phyloP scores from a whole-genome alignment of 92 coral and sea anemone genomes.

The Bergia puertoricense region DNA sequence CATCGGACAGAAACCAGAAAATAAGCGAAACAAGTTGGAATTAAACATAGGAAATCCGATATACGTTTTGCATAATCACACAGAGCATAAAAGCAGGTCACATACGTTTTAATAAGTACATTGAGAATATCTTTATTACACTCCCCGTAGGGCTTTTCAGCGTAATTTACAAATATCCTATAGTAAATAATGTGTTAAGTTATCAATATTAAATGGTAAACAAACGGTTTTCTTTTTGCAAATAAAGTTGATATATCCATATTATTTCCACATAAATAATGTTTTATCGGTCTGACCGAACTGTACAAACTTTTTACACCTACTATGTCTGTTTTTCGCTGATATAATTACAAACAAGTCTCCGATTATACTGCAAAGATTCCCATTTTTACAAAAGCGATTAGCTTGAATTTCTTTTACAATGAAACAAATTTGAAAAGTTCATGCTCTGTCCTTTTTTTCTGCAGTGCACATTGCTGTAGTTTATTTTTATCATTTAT shows the following conservation, averaged over 20 bases:
- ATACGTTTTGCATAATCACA: too few relatives aligned
- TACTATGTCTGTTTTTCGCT: neutral
- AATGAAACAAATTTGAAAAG: too few relatives aligned
- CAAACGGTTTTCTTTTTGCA: neutral
- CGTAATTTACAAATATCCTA: too few relatives aligned
- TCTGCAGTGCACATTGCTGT: neutral
- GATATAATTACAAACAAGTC: neutral
- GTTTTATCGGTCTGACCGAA: neutral
- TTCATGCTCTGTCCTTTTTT: neutral
- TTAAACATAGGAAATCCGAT: neutral
- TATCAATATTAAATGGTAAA: neutral
- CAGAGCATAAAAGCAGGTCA: neutral
- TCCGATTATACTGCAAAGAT: neutral
- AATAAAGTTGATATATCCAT: neutral
- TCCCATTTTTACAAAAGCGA: neutral
- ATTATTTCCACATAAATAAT: too few relatives aligned
- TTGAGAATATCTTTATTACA: too few relatives aligned
- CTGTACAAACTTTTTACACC: neutral
- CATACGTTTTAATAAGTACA: neutral
- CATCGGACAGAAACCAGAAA: neutral
- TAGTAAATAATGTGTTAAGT: neutral
- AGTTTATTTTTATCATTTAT: neutral
- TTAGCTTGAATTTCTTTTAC: neutral
- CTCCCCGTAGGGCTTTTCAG: too few relatives aligned
- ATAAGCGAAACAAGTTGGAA: neutral